phyloP scores from a whole-genome alignment of 2,113 vertebrate genomes.

The Melanotaenia duboulayi region DNA sequence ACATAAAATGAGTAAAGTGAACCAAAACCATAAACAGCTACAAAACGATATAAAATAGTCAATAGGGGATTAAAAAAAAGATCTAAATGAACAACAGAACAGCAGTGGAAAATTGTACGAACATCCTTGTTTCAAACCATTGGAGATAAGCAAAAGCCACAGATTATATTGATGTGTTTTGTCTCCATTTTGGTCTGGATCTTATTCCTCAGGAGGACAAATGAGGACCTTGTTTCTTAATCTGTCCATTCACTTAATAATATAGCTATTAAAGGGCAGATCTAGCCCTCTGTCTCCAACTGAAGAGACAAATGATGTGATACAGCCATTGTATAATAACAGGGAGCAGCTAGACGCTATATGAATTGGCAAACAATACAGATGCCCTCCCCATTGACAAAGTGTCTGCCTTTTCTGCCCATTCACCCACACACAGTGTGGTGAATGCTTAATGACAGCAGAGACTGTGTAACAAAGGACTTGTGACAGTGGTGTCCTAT shows the following conservation, averaged over 20 bases:
- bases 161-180: background rate
- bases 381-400: conserved; percentile 31
- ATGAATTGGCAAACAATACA: conserved; percentile 41
- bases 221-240: background rate
- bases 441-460: conserved; percentile 60
- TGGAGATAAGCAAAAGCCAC: background rate
- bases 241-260: background rate
- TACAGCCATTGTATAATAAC: conserved; percentile 4
- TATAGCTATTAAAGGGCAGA: background rate
- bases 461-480: conserved; percentile 55
- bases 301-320: conserved; percentile 11
- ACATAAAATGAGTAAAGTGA: no score
- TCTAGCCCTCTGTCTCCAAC: background rate
- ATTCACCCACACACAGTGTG: conserved; percentile 35
- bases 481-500: conserved; percentile 58
- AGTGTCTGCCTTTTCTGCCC: conserved; percentile 40
- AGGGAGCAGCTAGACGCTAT: conserved; percentile 20
- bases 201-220: background rate
- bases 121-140: no score
- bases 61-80: no score
- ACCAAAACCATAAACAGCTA: no score
- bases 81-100: no score
- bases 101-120: background rate
- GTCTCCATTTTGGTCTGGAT: background rate
- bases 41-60: no score